A percentile compares a stretch with the other conserved stretches of the same genome.
phyloP scores from a whole-genome alignment of 2,888 invertebrate species.

The Drosophila niveifrons region DNA sequence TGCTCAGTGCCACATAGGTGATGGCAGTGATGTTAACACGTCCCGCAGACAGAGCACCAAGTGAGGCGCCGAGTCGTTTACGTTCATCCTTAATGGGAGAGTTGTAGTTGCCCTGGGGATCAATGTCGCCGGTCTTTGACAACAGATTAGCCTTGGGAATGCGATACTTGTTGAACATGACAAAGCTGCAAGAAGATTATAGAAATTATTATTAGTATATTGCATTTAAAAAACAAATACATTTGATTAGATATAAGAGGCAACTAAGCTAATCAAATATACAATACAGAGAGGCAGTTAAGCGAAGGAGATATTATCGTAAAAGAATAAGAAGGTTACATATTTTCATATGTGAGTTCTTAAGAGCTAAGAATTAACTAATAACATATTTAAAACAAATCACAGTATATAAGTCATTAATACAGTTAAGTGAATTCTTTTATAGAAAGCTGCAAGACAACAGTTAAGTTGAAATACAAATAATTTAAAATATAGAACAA shows the following conservation, averaged over 20 bases:
- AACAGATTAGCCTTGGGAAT: conserved; percentile 92
- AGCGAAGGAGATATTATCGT: too few species aligned
- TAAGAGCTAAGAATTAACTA: too few species aligned
- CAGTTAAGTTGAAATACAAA: background rate
- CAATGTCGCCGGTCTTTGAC: conserved; percentile 95
- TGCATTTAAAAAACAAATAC: too few species aligned
- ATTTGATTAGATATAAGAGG: too few species aligned
- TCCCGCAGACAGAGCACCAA: conserved; percentile 93
- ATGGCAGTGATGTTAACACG: conserved; percentile 91
- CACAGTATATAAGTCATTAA: too few species aligned
- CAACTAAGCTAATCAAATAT: too few species aligned
- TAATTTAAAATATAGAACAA: background rate
- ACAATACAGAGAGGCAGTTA: too few species aligned
- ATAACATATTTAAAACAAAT: too few species aligned
- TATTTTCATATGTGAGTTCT: too few species aligned
- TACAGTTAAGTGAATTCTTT: too few species aligned
- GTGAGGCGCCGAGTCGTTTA: conserved; percentile 93
- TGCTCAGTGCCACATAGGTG: conserved; percentile 88
- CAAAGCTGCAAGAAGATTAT: conserved; percentile 86
- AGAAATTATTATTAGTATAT: background rate
- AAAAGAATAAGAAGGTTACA: too few species aligned
- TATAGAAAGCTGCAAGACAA: too few species aligned
- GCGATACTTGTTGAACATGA: conserved; percentile 92
- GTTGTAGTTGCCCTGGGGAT: conserved; percentile 92
- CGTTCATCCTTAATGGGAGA: conserved; percentile 92